A percentile compares a stretch with the other conserved stretches of the same genome.
phyloP scores from a whole-genome alignment of 2,797 vertebrate species.

The Phalanger gymnotis region DNA sequence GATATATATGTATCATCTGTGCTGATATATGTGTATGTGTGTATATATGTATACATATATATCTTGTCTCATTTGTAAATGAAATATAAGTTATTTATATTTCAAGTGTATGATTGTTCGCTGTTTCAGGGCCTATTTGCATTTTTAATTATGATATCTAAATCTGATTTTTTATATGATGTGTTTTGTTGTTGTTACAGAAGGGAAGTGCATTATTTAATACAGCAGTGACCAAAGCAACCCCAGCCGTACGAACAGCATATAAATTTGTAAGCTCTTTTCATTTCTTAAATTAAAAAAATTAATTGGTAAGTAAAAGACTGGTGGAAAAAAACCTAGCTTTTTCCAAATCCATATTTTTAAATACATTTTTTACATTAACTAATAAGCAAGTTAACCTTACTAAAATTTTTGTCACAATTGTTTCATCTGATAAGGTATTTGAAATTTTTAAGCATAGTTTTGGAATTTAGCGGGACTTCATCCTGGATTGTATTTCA shows the following conservation, averaged over 20 bases:
- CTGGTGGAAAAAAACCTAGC: not conserved
- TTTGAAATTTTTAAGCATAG: not conserved
- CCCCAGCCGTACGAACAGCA: slow-evolving; percentile 87
- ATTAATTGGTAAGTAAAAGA: not conserved
- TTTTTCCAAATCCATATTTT: not conserved
- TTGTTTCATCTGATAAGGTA: not conserved
- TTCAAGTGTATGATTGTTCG: not conserved
- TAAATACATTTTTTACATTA: not conserved
- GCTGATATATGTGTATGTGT: no score
- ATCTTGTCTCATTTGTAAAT: not conserved
- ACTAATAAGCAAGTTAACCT: not conserved
- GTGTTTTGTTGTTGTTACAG: slow-evolving; percentile 82
- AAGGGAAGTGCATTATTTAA: slow-evolving; percentile 93
- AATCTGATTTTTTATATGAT: not conserved
- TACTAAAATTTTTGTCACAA: not conserved
- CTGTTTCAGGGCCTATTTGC: not conserved
- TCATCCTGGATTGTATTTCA: not conserved
- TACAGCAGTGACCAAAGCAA: slow-evolving; percentile 94
- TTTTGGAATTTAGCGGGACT: not conserved
- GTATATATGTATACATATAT: not conserved
- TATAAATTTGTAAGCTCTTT: slow-evolving; percentile 88
- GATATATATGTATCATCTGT: not conserved
- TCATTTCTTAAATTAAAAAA: slow-evolving; percentile 42
- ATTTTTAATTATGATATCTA: not conserved
- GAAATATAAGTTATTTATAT: slow-evolving; percentile 1